Percentiles rank a stretch among this genome's conserved stretches.
These are phyloP conservation scores for Pseudochromis fuscus DNA, from an alignment of 2,797 vertebrate species.

Conservation along the genomic window DNA sequence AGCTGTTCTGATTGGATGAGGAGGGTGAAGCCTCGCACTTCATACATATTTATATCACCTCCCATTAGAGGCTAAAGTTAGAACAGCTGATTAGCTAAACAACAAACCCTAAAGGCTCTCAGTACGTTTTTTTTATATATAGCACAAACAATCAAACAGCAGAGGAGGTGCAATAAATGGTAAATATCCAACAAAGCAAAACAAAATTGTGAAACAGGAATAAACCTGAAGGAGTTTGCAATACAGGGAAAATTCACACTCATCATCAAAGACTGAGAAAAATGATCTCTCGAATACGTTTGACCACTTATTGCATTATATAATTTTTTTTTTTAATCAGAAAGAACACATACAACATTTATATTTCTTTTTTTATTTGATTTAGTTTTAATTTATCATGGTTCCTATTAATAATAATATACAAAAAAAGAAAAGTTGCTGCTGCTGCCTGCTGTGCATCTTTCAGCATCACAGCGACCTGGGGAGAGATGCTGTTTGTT, in stretches of 20 bases:
- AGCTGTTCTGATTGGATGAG: constrained; percentile 59
- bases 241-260: neutral
- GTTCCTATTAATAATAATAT: no score
- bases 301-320: no score
- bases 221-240: neutral
- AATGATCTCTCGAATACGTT: no score
- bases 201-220: constrained; percentile 8
- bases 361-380: no score
- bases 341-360: no score
- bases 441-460: no score
- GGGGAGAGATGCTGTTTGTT: no score
- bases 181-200: constrained; percentile 4
- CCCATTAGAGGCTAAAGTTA: constrained; percentile 61
- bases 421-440: no score
- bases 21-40: constrained; percentile 55
- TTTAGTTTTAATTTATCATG: no score
- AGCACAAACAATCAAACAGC: constrained; percentile 37
- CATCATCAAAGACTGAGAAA: no score
- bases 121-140: constrained; percentile 15
- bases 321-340: no score
- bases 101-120: constrained; percentile 31
- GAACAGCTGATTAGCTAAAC: constrained; percentile 59
- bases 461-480: no score
- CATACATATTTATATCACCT: constrained; percentile 71
- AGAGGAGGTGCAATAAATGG: constrained; percentile 16